Evolutionary conservation across 2,888 invertebrate genomes (phyloP).

Genomic region (Volucella bombylans): DNA sequence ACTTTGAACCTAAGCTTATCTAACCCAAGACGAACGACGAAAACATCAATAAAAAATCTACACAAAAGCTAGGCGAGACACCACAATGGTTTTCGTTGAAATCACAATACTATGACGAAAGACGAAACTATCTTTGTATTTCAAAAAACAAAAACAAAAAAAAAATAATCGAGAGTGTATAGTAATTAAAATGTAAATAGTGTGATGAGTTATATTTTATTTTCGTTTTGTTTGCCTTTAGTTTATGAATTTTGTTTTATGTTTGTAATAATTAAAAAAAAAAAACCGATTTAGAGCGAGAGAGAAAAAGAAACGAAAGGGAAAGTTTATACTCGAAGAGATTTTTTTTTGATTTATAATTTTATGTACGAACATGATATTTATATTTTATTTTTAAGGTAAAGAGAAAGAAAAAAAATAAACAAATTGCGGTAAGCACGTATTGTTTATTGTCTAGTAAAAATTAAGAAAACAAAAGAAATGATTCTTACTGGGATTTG

Average conservation of each 20-base stretch:
- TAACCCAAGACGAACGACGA: slow-evolving; percentile 11
- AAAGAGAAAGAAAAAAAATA: slow-evolving; percentile 14
- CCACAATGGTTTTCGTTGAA: slow-evolving; percentile 25
- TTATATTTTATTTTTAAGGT: slow-evolving; percentile 59
- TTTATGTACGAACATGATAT: slow-evolving; percentile 41
- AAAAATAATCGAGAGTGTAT: slow-evolving; percentile 6
- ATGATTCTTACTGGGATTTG: slow-evolving; percentile 61
- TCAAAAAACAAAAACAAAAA: no score
- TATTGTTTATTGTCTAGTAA: slow-evolving; percentile 29
- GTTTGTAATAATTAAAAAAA: slow-evolving; percentile 38
- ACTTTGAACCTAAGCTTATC: slow-evolving; percentile 57
- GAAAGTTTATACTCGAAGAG: no score
- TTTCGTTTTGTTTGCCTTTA: slow-evolving; percentile 29
- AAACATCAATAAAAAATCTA: neutral
- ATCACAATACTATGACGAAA: slow-evolving; percentile 30
- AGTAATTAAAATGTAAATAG: slow-evolving; percentile 64
- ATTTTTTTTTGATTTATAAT: slow-evolving; percentile 60
- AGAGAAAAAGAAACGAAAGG: neutral
- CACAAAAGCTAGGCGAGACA: neutral
- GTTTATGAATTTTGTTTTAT: slow-evolving; percentile 39
- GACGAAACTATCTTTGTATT: slow-evolving; percentile 15
- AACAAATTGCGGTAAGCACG: slow-evolving; percentile 35
- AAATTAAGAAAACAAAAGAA: neutral
- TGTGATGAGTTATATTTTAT: slow-evolving; percentile 57
- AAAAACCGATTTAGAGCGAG: neutral